Evolutionary conservation across 1,140 invertebrate genomes (phyloP).

Genomic region (Procambarus virginalis): DNA sequence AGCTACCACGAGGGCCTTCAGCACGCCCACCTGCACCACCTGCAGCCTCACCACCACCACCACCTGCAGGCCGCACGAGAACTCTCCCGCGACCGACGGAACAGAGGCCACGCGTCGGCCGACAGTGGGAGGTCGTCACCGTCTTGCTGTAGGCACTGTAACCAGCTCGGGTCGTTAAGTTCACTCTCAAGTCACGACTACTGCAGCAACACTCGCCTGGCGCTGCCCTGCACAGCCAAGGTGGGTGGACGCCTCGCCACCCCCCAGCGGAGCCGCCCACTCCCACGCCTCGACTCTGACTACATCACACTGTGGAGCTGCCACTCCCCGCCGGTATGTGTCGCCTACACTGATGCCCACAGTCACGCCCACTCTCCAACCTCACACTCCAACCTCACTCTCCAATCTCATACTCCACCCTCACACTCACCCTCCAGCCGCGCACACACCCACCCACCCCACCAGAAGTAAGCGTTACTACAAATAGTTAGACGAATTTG

Average conservation of each 20-base stretch:
- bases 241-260: slow-evolving; percentile 52
- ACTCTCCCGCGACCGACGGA: slow-evolving; percentile 18
- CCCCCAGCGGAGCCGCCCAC: slow-evolving; percentile 49
- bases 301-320: slow-evolving; percentile 64
- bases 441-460: too few relatives aligned
- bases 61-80: slow-evolving; percentile 17
- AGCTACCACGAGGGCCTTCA: slow-evolving; percentile 66
- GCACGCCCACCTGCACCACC: slow-evolving; percentile 53
- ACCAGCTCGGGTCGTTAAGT: slow-evolving; percentile 40
- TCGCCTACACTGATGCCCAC: slow-evolving; percentile 14
- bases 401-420: too few relatives aligned
- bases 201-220: slow-evolving; percentile 39
- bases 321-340: slow-evolving; percentile 67
- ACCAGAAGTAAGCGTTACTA: too few relatives aligned
- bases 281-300: slow-evolving; percentile 59
- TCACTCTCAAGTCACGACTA: slow-evolving; percentile 50
- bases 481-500: too few relatives aligned
- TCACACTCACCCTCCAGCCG: too few relatives aligned
- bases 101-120: slow-evolving; percentile 33
- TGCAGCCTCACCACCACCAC: slow-evolving; percentile 21
- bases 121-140: slow-evolving; percentile 60
- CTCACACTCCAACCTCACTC: too few relatives aligned
- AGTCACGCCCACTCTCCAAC: slow-evolving; percentile 18
- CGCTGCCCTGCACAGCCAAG: slow-evolving; percentile 60
- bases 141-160: slow-evolving; percentile 41